Conservation (phyloP, 2,888 invertebrate species). For the Mesorhabditis spiculigera region DNA sequence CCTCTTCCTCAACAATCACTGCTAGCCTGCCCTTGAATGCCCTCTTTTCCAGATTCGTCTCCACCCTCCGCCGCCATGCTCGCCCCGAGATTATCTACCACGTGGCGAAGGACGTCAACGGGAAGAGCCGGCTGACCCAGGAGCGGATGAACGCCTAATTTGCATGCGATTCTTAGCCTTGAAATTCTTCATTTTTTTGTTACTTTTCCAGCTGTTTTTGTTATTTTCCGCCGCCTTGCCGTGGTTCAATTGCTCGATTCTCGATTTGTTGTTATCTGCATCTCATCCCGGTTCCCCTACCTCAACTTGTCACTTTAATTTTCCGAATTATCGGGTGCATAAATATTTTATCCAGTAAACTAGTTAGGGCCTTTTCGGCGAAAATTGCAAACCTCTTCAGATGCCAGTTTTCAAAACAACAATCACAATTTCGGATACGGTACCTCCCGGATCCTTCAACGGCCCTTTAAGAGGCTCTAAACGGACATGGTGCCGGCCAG, state of each 20-base stretch:
- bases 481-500: not conserved
- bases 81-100: not conserved
- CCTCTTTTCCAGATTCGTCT: not conserved
- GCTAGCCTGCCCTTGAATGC: not conserved
- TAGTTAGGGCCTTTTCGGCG: too few species aligned
- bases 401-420: too few species aligned
- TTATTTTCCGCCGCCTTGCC: not conserved
- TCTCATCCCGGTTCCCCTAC: not conserved
- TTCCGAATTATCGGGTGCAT: too few species aligned
- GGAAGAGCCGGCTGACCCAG: not conserved
- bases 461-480: not conserved
- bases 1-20: too few species aligned
- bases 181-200: not conserved
- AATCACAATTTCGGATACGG: too few species aligned
- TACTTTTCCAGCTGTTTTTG: not conserved
- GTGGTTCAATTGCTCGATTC: too few species aligned
- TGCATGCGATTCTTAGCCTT: not conserved
- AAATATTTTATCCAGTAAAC: too few species aligned
- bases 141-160: not conserved
- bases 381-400: too few species aligned
- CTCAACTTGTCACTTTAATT: not conserved
- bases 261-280: not conserved
- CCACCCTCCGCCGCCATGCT: not conserved
- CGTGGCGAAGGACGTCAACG: not conserved
- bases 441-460: too few species aligned